Evolutionary conservation across 2,888 invertebrate genomes (phyloP), one percentile per base, ranked within the genome.

Genomic region (Campoplex capitator): DNA sequence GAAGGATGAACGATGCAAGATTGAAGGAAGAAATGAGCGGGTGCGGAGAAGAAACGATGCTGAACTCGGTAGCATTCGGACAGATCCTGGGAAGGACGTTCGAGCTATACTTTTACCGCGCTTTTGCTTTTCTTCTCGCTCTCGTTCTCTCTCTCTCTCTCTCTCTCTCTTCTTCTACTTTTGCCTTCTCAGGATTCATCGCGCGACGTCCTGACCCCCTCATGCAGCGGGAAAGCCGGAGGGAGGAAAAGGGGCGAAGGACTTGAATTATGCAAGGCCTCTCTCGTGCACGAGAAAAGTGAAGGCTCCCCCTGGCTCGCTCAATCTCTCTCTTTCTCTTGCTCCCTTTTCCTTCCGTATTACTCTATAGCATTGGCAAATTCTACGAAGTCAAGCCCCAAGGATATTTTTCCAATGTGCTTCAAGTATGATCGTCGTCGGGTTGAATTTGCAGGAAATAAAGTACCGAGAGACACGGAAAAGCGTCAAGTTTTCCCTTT

Each of bases 201-300:
- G 84, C 78, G 75, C 83, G 85, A 88, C 84, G 86, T 35, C 70
- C 67, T 76, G 80, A 83, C 83, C 79, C 83, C 79, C 88, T 74
- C 85, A 70, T 83, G 84, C 84, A 76, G 71, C 65, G 81, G 77
- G 81, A 75, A 45, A 81, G 79, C 80, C 75, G 35, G 38, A 54
- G 75, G 74, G 79, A 73, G 70, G 58, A 58, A 82, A 77, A 42
- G 67, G 38, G 58, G 79, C 65, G 28, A 76, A 80, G 67, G 81
- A 88, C 84, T 88, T 89, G 89, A 88, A 89, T 89, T 89, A 89
- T 89, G 88, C 88, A 89, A 88, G 86, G 87, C 58, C 38, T 77
- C 83, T 85, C 83, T 85, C 85, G 79, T 83, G 84, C 76, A 88
- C 83, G 75, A 88, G 86, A 88, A 89, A 88, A 88, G 88, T 78